Evolutionary conservation across 2,113 vertebrate genomes (phyloP).

Genomic region (Coryphaenoides rupestris): DNA sequence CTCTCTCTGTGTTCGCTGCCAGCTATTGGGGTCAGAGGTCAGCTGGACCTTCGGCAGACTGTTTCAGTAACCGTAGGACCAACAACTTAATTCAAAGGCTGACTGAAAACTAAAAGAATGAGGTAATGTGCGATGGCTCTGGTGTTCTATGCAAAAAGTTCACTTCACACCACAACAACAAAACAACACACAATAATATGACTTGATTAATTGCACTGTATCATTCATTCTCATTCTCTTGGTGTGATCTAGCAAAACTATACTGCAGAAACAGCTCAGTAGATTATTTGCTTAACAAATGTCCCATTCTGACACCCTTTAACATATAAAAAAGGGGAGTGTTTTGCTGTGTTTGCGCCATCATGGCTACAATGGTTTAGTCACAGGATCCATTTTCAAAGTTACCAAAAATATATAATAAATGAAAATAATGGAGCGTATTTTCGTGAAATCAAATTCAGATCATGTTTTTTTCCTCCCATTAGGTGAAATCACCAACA

Average conservation of each 20-base stretch:
- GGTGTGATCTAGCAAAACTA: neutral
- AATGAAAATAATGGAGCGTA: neutral
- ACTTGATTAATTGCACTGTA: slow-evolving; percentile 6
- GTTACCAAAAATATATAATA: slow-evolving; percentile 13
- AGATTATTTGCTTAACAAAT: slow-evolving; percentile 5
- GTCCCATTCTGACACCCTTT: slow-evolving; percentile 11
- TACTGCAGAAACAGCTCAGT: neutral
- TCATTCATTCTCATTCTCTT: slow-evolving; percentile 5
- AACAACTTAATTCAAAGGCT: too few relatives aligned
- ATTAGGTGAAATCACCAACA: slow-evolving; percentile 58
- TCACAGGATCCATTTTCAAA: neutral
- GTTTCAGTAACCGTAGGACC: too few relatives aligned
- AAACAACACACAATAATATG: slow-evolving; percentile 3
- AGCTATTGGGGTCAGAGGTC: too few relatives aligned
- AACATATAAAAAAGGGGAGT: neutral
- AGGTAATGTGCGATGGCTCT: slow-evolving; percentile 45
- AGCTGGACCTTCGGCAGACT: too few relatives aligned
- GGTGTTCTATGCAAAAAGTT: slow-evolving; percentile 33
- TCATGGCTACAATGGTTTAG: slow-evolving; percentile 7
- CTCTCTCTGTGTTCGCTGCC: too few relatives aligned
- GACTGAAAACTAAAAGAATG: neutral
- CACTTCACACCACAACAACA: slow-evolving; percentile 15
- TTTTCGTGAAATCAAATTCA: slow-evolving; percentile 24
- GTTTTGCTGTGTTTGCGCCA: slow-evolving; percentile 1
- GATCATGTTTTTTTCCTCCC: slow-evolving; percentile 69